Percentiles rank a stretch among this genome's conserved stretches.
These are phyloP conservation scores for Drosophila athabasca DNA, from an alignment of 1,140 invertebrate species.

Conservation along the genomic window DNA sequence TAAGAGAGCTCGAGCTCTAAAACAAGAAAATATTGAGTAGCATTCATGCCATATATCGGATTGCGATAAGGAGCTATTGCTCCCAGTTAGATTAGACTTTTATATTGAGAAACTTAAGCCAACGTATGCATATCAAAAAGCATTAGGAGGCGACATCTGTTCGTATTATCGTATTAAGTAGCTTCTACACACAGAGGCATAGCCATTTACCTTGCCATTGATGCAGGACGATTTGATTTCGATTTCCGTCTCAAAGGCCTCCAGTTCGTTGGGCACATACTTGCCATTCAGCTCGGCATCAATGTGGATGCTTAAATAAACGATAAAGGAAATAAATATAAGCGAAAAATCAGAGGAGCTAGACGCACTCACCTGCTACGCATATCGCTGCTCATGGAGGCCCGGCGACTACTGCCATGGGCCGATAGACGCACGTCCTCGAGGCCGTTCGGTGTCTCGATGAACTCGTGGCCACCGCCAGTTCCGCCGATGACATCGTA, in stretches of 20 bases:
- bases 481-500: slow-evolving; percentile 71
- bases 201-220: slow-evolving; percentile 70
- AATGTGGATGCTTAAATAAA: slow-evolving; percentile 68
- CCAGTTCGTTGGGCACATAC: slow-evolving; percentile 80
- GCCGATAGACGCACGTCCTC: slow-evolving; percentile 69
- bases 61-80: too few species aligned
- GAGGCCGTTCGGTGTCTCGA: slow-evolving; percentile 70
- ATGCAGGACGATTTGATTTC: slow-evolving; percentile 83
- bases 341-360: background rate
- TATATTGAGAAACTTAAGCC: too few species aligned
- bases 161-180: too few species aligned
- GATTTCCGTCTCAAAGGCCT: slow-evolving; percentile 81
- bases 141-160: too few species aligned
- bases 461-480: slow-evolving; percentile 68
- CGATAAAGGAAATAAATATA: too few species aligned
- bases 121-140: too few species aligned
- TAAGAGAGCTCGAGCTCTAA: too few species aligned
- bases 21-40: too few species aligned
- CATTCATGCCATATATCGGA: too few species aligned
- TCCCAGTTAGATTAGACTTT: too few species aligned
- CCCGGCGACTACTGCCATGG: slow-evolving; percentile 69
- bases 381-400: slow-evolving; percentile 78
- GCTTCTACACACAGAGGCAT: too few species aligned
- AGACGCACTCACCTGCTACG: slow-evolving; percentile 63
- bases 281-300: slow-evolving; percentile 79